Conservation (phyloP, 23 tunicate species). For the Corella eumyota region DNA sequence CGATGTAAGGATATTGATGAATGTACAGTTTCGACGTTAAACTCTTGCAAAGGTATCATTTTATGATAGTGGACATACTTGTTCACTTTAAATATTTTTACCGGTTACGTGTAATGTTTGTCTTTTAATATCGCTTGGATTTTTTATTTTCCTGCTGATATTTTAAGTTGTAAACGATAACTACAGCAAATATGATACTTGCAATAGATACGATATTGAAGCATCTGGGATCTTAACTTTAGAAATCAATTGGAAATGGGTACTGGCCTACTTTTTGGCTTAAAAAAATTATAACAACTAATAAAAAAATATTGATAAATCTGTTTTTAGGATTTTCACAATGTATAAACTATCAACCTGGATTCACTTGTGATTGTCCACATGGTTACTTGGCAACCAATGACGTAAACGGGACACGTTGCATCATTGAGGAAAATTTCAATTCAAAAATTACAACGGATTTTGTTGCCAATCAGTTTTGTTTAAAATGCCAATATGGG, state of each 20-base stretch:
- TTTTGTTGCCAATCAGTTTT: no score
- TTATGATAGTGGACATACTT: not conserved
- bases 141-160: not conserved
- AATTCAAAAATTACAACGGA: no score
- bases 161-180: not conserved
- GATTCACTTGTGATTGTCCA: constrained; percentile 52
- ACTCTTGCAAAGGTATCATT: constrained; percentile 41
- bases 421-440: no score
- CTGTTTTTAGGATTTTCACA: constrained; percentile 31
- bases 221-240: no score
- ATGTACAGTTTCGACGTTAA: constrained; percentile 26
- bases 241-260: no score
- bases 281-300: not conserved
- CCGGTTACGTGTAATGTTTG: not conserved
- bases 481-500: no score
- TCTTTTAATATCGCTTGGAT: not conserved
- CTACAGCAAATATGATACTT: no score
- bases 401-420: no score
- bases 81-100: no score
- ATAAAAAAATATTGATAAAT: not conserved
- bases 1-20: constrained; percentile 57
- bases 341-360: constrained; percentile 51
- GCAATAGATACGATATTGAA: no score
- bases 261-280: no score
- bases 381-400: no score